Base-by-base conservation (phyloP, 2,888 invertebrate species). In the Drosophila macrospina region DNA sequence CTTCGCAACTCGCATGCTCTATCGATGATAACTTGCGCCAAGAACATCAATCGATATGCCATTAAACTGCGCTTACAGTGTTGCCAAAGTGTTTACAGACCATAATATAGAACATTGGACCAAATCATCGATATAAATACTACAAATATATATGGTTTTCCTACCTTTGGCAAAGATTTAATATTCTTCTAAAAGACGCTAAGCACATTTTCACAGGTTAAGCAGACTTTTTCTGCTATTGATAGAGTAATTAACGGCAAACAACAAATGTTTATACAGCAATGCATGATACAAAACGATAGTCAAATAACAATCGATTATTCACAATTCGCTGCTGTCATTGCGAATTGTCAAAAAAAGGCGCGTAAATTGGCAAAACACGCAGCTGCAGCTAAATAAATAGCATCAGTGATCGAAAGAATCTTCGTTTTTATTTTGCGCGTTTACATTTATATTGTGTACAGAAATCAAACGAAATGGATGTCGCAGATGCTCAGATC, bases 401-500 rank as follows among this genome's bases (percentile, higher is more conserved):
- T 44, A 51, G 78, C 74, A 44, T 74, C 74, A 54, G 41, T 48
- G 37, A 57, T 64, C 42, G 37, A 44, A 6, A 50, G 6, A 36
- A 42, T 10, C 8, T 24, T 10, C 5, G 11, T 28, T 24, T 36
- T 10, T 15, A 16, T 51, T 39, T 60, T 44, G 34, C 48, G 51
- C 44, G 13, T 39, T 65, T 11, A 13, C 2, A 61, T 62, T 72
- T 69, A 57, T 20, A 57, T 28, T 7, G 1, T 55, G 39, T 54
- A 11, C 39, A 50, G 6, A 4, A 50, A 34, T 36, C 28, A 5
- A 64, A 50, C 61, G 52, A 60, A 54, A 97, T 97, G 97, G 97
- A 97, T 95, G 95, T 96, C 88, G 95, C 95, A 44, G 96, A 96
- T 89, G 93, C 94, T 64, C 95, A 95, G 91, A 93, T 94, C 68